phyloP scores from a whole-genome alignment of 2,797 vertebrate genomes.

The Forpus xanthops region DNA sequence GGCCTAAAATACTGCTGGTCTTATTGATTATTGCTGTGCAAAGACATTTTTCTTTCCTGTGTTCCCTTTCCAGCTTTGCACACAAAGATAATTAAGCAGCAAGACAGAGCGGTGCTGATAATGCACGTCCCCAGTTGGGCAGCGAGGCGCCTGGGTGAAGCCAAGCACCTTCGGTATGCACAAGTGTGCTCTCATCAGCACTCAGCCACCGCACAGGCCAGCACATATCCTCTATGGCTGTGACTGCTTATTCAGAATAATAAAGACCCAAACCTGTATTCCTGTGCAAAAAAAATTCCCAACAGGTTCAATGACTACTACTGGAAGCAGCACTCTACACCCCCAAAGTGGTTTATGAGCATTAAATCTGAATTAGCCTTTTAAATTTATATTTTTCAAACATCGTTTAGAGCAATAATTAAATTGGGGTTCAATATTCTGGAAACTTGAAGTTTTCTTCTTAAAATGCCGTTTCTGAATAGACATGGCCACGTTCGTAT shows the following conservation, averaged over 20 bases:
- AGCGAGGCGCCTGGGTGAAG: not conserved
- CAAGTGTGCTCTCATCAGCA: not conserved
- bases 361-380: not conserved
- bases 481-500: not conserved
- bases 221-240: fast-evolving
- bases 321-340: not conserved
- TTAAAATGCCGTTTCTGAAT: not conserved
- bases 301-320: not conserved
- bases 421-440: not conserved
- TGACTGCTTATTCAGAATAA: not conserved
- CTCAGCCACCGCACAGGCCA: not conserved
- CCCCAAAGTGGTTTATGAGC: not conserved
- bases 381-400: not conserved
- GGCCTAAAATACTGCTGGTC: constrained; percentile 28
- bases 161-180: not conserved
- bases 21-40: constrained; percentile 44
- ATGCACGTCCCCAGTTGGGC: not conserved
- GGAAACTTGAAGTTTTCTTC: not conserved
- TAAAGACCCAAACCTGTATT: not conserved
- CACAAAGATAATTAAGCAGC: constrained; percentile 24
- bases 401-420: not conserved
- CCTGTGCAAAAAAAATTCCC: fast-evolving
- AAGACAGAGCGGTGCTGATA: not conserved
- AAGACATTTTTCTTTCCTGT: constrained; percentile 29
- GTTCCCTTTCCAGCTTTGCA: constrained; percentile 1